A percentile compares a stretch with the other conserved stretches of the same genome.
These are phyloP conservation scores for Nemotelus pantherinus DNA, from an alignment of 2,888 invertebrate genomes.

Conservation along the genomic window DNA sequence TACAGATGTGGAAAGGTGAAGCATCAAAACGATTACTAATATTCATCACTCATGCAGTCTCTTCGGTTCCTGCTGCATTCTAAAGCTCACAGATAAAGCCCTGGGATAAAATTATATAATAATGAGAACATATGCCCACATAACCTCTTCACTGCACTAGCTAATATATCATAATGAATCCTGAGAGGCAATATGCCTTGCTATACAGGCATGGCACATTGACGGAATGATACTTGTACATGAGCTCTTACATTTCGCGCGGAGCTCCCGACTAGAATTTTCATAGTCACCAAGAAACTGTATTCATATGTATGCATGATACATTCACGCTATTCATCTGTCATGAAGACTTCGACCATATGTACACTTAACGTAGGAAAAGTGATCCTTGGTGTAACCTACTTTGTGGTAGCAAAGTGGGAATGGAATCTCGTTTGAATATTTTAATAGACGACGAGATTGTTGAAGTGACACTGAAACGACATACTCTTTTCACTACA, in stretches of 20 bases:
- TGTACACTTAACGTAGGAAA: neutral
- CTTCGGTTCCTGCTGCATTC: neutral
- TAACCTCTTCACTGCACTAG: neutral
- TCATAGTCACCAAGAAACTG: neutral
- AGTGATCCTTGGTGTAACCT: conserved; percentile 9
- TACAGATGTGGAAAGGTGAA: too few species aligned
- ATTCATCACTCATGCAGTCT: too few species aligned
- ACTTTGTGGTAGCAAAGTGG: neutral
- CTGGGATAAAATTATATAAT: neutral
- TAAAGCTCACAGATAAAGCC: neutral
- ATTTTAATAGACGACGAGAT: conserved; percentile 13
- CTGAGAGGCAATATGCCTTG: neutral
- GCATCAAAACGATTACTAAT: too few species aligned
- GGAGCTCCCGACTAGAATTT: neutral
- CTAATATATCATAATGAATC: neutral
- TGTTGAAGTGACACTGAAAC: conserved; percentile 11
- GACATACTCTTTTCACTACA: neutral
- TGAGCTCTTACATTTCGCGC: neutral
- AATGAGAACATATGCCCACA: neutral
- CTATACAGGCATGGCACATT: neutral
- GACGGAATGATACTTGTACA: conserved; percentile 7
- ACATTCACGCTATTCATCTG: neutral
- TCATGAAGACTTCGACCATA: neutral
- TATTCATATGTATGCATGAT: neutral
- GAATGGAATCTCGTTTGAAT: conserved; percentile 16